These are phyloP conservation scores for Artibeus lituratus DNA, from an alignment of 2,797 vertebrate species.

Conservation along the genomic window DNA sequence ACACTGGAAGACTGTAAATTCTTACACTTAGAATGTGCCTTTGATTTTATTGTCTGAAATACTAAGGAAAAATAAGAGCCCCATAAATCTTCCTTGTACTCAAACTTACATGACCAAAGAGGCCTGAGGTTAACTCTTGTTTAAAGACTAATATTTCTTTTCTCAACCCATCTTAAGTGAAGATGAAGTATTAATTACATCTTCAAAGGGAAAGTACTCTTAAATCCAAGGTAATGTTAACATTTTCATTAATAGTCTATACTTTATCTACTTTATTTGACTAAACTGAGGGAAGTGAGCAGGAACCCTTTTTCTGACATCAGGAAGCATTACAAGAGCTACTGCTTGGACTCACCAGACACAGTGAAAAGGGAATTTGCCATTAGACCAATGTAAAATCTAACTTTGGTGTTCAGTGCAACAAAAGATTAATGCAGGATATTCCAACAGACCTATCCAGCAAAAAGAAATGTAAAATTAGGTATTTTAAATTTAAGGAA, in stretches of 20 bases:
- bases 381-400: not conserved
- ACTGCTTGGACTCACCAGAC: not conserved
- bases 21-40: not conserved
- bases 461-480: constrained; percentile 12
- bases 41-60: not conserved
- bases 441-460: not conserved
- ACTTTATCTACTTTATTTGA: not conserved
- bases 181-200: not conserved
- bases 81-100: not conserved
- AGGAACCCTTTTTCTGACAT: constrained; percentile 5
- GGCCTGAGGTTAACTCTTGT: not conserved
- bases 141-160: not conserved
- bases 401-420: not conserved
- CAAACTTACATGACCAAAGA: not conserved
- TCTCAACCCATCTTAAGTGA: not conserved
- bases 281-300: not conserved
- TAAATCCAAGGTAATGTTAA: not conserved
- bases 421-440: not conserved
- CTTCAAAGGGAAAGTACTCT: not conserved
- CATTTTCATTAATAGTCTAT: not conserved
- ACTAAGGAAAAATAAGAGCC: not conserved
- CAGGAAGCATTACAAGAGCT: not conserved
- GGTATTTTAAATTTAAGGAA: not conserved
- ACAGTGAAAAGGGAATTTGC: not conserved
- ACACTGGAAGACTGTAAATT: not conserved